Percentiles rank a stretch among this genome's conserved stretches.
Evolutionary conservation across 2,888 invertebrate species (phyloP).

Genomic region (Phlogophora meticulosa): DNA sequence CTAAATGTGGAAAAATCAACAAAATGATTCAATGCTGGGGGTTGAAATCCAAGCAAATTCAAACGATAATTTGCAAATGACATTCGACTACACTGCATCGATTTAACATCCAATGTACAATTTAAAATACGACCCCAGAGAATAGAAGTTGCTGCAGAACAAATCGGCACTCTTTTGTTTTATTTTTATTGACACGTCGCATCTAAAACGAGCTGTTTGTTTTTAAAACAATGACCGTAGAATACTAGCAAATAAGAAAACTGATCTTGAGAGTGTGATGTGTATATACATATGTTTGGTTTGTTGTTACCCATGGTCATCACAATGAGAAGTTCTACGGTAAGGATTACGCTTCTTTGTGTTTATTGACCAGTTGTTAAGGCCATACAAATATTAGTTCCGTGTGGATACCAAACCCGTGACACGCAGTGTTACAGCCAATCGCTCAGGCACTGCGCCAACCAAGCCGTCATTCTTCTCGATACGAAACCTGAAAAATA

Average conservation of each 20-base stretch:
- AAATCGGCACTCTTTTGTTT: conserved; percentile 33
- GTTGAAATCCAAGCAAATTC: too few relatives aligned
- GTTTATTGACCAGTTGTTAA: too few relatives aligned
- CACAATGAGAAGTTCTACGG: too few relatives aligned
- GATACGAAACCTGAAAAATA: too few relatives aligned
- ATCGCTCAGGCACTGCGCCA: too few relatives aligned
- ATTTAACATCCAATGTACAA: background rate
- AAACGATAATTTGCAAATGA: background rate
- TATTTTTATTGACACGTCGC: conserved; percentile 24
- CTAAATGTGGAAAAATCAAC: too few relatives aligned
- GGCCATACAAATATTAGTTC: too few relatives aligned
- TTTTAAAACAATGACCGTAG: conserved; percentile 12
- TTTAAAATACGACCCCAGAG: conserved; percentile 5
- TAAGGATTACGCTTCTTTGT: too few relatives aligned
- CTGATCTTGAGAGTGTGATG: conserved; percentile 2
- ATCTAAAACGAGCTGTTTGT: conserved; percentile 27
- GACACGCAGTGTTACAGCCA: too few relatives aligned
- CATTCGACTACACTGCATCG: background rate
- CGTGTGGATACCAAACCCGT: too few relatives aligned
- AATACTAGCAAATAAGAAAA: conserved; percentile 17
- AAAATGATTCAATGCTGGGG: too few relatives aligned
- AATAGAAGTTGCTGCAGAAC: conserved; percentile 20
- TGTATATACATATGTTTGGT: conserved; percentile 13
- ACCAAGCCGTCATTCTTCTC: too few relatives aligned
- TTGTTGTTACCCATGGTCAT: background rate